Base-by-base conservation (phyloP, 1,140 invertebrate genomes). In the Aphelenchoides besseyi region DNA sequence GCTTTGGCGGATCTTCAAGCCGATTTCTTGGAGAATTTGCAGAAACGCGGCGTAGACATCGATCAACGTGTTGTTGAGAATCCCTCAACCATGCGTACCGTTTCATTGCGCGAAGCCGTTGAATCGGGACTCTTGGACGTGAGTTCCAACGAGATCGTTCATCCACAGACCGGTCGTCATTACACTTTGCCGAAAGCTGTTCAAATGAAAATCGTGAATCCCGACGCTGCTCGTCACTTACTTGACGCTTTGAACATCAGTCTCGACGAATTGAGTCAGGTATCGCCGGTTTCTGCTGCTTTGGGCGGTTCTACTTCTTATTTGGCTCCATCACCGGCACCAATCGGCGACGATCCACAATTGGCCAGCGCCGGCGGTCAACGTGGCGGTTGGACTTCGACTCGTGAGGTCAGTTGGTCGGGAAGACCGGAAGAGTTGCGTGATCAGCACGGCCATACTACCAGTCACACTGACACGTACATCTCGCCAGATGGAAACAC, bases 41-140 rank as follows among this genome's bases (percentile, higher is more conserved):
- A 80, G 61, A 66, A 71, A 41, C 59, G 62, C 12, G 77, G 74
- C 9, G 75, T 83, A 61, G 77, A 84, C 61, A 29, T 82, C 8
- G 82, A 83, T 48, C 77, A 82, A 9, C 53, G 64, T 53, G 63
- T 84, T 23, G 71, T 83, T 35, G 75, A 83, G 64, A 79, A 84
- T 66, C 83, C 82, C 8, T 61, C 74, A 18, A 79, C 77, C 16
- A 77, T 77, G 75, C 59, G 71, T 3, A 69, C 77, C 26, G 72
- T 83, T 3, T 85, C 82, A 5, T 54, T 85, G 3, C 68, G 82
- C 3, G 82, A 83, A 69, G 82, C 82, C 3, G 79, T 82, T 33
- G 79, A 85, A 69, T 71, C 77, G 41, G 82, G 82, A 5, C 73
- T 83, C n/a, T 73, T 85, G 5, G 82, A 83, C 35, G 83, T 85